These are phyloP conservation scores for Coptodon bakossiorum DNA, from an alignment of 2,113 vertebrate species.

Conservation along the genomic window DNA sequence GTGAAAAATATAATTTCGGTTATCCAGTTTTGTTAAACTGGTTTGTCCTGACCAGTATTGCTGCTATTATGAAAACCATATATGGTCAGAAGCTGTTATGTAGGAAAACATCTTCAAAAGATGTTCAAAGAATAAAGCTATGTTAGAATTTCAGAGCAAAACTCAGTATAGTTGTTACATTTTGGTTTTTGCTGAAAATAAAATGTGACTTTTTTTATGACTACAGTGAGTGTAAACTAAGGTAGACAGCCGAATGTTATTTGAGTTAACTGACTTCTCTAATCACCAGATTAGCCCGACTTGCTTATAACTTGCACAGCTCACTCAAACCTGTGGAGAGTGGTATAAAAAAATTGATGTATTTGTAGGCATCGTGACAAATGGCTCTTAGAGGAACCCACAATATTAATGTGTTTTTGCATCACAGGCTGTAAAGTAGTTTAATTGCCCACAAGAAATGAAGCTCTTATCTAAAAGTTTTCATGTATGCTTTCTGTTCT, in stretches of 20 bases:
- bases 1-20: background rate
- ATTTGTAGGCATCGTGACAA: background rate
- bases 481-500: constrained; percentile 25
- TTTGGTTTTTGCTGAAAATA: background rate
- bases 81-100: background rate
- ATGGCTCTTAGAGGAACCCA: background rate
- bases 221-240: background rate
- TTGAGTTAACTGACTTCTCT: background rate
- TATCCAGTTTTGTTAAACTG: background rate
- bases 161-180: background rate
- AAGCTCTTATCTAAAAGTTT: constrained; percentile 6
- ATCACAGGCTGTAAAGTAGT: background rate
- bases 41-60: background rate
- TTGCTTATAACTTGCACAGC: background rate
- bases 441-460: constrained; percentile 25
- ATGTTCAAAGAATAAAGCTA: background rate
- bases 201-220: background rate
- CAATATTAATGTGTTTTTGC: background rate
- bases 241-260: background rate
- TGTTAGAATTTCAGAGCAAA: background rate
- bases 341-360: background rate
- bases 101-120: background rate
- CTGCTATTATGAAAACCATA: background rate
- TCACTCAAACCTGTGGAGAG: background rate
- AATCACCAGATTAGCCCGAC: background rate